Evolutionary conservation across 2,797 vertebrate species (phyloP).

Genomic region (Erithacus rubecula): DNA sequence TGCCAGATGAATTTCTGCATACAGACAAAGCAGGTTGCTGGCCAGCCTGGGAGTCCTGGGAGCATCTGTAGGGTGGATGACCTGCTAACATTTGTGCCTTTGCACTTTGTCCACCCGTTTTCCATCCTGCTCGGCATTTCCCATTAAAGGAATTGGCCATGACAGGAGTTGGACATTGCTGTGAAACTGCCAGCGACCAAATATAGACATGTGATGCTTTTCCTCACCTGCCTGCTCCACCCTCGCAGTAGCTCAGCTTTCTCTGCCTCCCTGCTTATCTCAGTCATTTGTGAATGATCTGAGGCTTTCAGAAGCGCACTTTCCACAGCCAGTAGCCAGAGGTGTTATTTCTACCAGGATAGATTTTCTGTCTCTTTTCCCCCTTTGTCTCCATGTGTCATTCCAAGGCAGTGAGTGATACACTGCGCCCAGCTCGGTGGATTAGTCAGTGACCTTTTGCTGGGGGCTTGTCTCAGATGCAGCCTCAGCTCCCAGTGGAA

Average conservation of each 20-base stretch:
- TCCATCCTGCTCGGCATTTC: background rate
- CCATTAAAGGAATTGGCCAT: background rate
- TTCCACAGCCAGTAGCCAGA: background rate
- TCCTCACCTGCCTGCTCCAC: background rate
- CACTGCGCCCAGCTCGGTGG: background rate
- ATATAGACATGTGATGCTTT: background rate
- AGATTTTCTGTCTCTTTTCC: constrained; percentile 15
- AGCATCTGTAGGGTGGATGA: fast-evolving
- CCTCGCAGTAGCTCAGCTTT: background rate
- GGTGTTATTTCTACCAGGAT: background rate
- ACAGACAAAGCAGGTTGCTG: background rate
- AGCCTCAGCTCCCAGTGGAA: background rate
- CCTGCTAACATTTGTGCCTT: background rate
- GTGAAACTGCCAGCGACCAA: fast-evolving
- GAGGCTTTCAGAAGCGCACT: background rate
- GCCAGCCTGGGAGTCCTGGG: background rate
- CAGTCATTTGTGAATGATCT: background rate
- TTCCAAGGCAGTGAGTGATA: background rate
- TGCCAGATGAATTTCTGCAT: background rate
- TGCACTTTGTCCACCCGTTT: fast-evolving
- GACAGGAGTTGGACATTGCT: background rate
- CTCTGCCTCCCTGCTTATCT: background rate
- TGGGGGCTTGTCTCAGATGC: background rate
- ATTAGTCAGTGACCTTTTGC: background rate
- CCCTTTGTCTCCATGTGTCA: background rate